These are phyloP conservation scores for Parnassius mnemosyne DNA, from an alignment of 2,888 invertebrate genomes.

Conservation along the genomic window DNA sequence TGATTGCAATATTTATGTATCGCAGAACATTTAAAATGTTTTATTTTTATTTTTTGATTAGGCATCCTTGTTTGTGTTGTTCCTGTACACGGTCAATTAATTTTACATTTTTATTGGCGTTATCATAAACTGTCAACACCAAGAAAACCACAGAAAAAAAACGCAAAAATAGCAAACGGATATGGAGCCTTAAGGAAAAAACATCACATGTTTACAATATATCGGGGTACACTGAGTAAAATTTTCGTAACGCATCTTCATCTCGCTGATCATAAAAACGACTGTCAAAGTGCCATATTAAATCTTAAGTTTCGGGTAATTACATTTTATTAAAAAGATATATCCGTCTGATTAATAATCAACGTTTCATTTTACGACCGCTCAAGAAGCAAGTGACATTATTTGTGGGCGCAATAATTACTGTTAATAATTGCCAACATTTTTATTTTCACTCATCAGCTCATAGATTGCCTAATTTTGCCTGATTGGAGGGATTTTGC, in stretches of 20 bases:
- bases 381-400: neutral
- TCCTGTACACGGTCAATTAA: neutral
- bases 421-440: neutral
- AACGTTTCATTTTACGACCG: neutral
- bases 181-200: constrained; percentile 18
- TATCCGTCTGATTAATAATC: constrained; percentile 10
- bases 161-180: neutral
- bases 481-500: too few relatives aligned
- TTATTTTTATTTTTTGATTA: too few relatives aligned
- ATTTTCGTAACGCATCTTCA: constrained; percentile 19
- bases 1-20: too few relatives aligned
- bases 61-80: too few relatives aligned
- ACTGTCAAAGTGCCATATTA: constrained; percentile 7
- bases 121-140: constrained; percentile 9
- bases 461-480: too few relatives aligned
- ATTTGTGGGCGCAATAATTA: neutral
- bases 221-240: neutral
- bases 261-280: constrained; percentile 10
- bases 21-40: too few relatives aligned
- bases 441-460: too few relatives aligned
- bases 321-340: constrained; percentile 19
- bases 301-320: constrained; percentile 13
- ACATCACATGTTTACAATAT: constrained; percentile 12
- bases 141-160: constrained; percentile 5
- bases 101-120: constrained; percentile 16